Base-by-base conservation (phyloP, 2,797 vertebrate genomes). In the Ataeniobius toweri region DNA sequence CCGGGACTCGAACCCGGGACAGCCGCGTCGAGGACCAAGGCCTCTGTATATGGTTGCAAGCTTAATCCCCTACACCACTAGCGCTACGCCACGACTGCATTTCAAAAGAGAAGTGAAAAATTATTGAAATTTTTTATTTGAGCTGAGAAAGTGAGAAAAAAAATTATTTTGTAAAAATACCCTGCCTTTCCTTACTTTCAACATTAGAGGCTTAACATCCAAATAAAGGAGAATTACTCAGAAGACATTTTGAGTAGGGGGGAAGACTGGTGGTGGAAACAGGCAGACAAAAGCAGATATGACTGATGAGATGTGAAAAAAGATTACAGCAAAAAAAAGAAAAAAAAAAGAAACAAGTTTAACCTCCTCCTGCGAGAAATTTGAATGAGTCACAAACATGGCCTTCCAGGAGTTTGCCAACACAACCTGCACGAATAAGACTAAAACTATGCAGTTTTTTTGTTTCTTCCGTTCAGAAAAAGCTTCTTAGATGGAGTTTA, bases 361-460 rank as follows among this genome's bases (percentile, higher is more conserved):
- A 74, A 78, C 53, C 28, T 78, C 70, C 83, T 77, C 70, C 80
- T 81, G 67, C 68, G n/a, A 39, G 46, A 79, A 81, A 36, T 36
- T 26, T 55, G 24, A 72, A 80, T 89, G 82, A 90, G 69, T 82
- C 79, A 91, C 77, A 76, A 70, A 80, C 73, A 41, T 28, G 51
- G 39, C 7, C 75, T 76, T 82, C 65, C 16, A 75, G 75, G 71
- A 26, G 59, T 59, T 75, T 53, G 39, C 18, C 53, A 76, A 67
- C 20, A 71, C 76, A 22, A 85, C 65, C 24, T 24, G 55, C 28
- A 80, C 87, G 79, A 89, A 55, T 76, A 80, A 79, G 51, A 71
- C 51, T 50, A 67, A 77, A 84, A 83, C 16, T 82, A 77, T 80
- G 79, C 53, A 12, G 41, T 71, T 73, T 41, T 72, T 39, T 73